phyloP scores from a whole-genome alignment of 2,113 vertebrate genomes.

The Lagopus muta region DNA sequence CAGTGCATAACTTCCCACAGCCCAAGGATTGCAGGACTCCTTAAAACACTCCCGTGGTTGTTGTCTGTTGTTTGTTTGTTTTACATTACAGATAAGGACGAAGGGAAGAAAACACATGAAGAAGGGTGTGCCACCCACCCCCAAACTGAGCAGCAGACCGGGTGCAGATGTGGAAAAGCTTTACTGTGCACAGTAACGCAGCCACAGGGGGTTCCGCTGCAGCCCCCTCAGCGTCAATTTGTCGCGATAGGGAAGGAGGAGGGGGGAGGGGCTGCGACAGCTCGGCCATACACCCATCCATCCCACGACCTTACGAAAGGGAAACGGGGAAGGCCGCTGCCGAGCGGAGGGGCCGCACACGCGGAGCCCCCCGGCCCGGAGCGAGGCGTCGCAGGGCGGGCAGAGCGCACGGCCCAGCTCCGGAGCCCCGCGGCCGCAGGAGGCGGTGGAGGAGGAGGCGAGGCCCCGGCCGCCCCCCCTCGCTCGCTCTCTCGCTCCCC shows the following conservation, averaged over 20 bases:
- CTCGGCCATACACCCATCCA: too few relatives aligned
- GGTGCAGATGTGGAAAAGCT: fast-evolving
- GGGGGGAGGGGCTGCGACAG: too few relatives aligned
- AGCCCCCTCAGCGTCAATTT: neutral
- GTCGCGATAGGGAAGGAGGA: neutral
- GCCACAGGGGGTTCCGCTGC: neutral
- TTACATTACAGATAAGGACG: neutral
- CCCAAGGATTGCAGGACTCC: neutral
- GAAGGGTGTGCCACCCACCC: neutral
- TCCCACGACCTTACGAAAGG: too few relatives aligned
- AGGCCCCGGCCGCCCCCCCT: neutral
- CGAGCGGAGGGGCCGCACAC: neutral
- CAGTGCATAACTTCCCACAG: neutral
- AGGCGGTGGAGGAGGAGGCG: neutral
- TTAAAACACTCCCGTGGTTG: too few relatives aligned
- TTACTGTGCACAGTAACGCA: fast-evolving
- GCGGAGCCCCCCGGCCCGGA: neutral
- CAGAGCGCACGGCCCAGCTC: neutral
- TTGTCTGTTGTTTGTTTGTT: too few relatives aligned
- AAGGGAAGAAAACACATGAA: neutral
- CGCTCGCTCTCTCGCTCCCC: too few relatives aligned
- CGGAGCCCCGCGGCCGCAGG: neutral
- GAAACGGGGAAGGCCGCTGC: too few relatives aligned
- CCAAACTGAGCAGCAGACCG: fast-evolving
- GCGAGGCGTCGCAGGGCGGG: neutral